Conservation (phyloP, 2,797 vertebrate species). For the Amazona finschi region DNA sequence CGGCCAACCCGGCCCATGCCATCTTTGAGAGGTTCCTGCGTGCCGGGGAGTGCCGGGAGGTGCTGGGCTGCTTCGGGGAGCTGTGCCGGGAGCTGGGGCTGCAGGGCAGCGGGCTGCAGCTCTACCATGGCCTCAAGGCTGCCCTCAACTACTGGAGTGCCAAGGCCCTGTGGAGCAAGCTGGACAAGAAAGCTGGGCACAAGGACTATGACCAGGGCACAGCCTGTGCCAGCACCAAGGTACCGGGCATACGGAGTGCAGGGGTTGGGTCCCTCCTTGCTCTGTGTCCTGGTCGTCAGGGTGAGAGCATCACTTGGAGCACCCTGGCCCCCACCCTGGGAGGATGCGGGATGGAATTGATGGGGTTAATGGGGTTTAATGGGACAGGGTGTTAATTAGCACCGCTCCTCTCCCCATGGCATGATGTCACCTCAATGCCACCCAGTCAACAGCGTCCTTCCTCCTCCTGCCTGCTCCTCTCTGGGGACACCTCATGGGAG, state of each 20-base stretch:
- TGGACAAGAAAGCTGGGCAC: slow-evolving; percentile 88
- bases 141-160: slow-evolving; percentile 93
- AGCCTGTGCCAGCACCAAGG: slow-evolving; percentile 85
- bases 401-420: neutral
- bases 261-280: neutral
- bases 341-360: neutral
- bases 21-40: slow-evolving; percentile 84
- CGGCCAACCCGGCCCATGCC: slow-evolving; percentile 76
- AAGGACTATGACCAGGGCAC: slow-evolving; percentile 84
- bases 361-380: neutral
- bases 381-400: neutral
- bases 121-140: slow-evolving; percentile 85
- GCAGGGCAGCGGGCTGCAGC: slow-evolving; percentile 75
- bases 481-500: neutral
- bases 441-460: neutral
- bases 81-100: slow-evolving; percentile 82
- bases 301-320: neutral
- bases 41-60: slow-evolving; percentile 84
- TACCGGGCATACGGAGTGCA: neutral
- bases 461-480: neutral
- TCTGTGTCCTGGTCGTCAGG: neutral
- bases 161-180: slow-evolving; percentile 89
- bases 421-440: neutral
- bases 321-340: neutral
- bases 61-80: slow-evolving; percentile 78